Base-by-base conservation (phyloP, 2,113 vertebrate genomes). In the Oryctolagus cuniculus region DNA sequence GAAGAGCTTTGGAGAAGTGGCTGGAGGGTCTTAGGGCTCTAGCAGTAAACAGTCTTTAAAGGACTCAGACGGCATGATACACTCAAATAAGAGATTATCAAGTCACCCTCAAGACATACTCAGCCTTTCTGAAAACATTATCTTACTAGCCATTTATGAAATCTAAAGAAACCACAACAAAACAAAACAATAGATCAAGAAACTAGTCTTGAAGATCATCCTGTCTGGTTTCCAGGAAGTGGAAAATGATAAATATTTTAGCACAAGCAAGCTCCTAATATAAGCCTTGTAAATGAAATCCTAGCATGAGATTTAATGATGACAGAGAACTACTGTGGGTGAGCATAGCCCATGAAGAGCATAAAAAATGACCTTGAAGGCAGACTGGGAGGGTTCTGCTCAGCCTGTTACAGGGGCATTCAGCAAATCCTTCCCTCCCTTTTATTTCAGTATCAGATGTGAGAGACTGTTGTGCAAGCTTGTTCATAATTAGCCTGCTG, bases 241-340 rank as follows among this genome's bases (percentile, higher is more conserved):
- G 3, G 72, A 82, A 95, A 94, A 69, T 12, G 6, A 58, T 10
- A 79, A 75, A 70, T 66, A 38, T 83, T 73, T 77, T 80, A 29
- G 4, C 29, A 29, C 9, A 25, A 58, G 77, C 24, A 73, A 77
- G 34, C 81, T 21, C 51, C 51, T 64, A 63, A 89, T 36, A 11
- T 70, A 77, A 83, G 36, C 12, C 2, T 89, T 36, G 22, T 55
- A 93, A 93, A 61, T 73, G 74, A 94, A 85, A 89, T 34, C 49
- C 72, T 79, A 75, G 44, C 16, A 66, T 25, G 16, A 66, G n/a
- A 17, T 75, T 89, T 93, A n/a, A n/a, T 16, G 15, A 7, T 25
- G 38, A 79, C 22, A 73, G 49, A 70, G 66, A 86, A 66, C 44
- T 51, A 10, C 29, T 9, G 4, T 16, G 31, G 8, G 13, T 53